Evolutionary conservation across 2,888 invertebrate genomes (phyloP).

Genomic region (Luperina nickerlii): DNA sequence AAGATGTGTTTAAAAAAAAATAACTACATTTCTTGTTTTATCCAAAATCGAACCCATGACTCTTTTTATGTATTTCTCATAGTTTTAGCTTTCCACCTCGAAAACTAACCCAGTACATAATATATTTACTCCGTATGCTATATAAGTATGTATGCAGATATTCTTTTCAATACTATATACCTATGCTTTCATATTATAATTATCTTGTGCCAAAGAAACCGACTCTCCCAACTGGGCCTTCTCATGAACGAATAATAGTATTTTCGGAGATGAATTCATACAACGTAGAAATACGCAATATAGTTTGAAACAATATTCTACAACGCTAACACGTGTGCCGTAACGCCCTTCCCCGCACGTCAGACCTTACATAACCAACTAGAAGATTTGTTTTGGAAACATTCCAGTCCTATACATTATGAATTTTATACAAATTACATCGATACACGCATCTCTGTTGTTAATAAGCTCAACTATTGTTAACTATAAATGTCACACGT

Average conservation of each 20-base stretch:
- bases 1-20: slow-evolving; percentile 31
- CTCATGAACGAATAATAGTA: background rate
- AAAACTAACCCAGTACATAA: background rate
- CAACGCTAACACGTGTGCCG: background rate
- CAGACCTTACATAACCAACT: background rate
- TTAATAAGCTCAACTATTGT: slow-evolving; percentile 21
- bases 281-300: background rate
- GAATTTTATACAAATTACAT: slow-evolving; percentile 26
- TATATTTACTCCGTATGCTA: background rate
- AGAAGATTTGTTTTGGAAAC: slow-evolving; percentile 43
- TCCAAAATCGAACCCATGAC: slow-evolving; percentile 19
- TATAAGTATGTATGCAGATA: background rate
- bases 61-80: slow-evolving; percentile 34
- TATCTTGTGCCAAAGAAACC: background rate
- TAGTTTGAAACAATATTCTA: background rate
- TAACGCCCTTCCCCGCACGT: background rate
- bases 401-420: slow-evolving; percentile 29
- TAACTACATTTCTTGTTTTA: slow-evolving; percentile 33
- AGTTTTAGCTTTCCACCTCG: slow-evolving; percentile 18
- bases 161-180: background rate
- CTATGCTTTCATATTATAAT: background rate
- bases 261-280: slow-evolving; percentile 19
- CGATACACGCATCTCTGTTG: slow-evolving; percentile 8
- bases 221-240: background rate
- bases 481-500: background rate